These are phyloP conservation scores for Cataglyphis altisquamis DNA, from an alignment of 2,888 invertebrate genomes.

Conservation along the genomic window DNA sequence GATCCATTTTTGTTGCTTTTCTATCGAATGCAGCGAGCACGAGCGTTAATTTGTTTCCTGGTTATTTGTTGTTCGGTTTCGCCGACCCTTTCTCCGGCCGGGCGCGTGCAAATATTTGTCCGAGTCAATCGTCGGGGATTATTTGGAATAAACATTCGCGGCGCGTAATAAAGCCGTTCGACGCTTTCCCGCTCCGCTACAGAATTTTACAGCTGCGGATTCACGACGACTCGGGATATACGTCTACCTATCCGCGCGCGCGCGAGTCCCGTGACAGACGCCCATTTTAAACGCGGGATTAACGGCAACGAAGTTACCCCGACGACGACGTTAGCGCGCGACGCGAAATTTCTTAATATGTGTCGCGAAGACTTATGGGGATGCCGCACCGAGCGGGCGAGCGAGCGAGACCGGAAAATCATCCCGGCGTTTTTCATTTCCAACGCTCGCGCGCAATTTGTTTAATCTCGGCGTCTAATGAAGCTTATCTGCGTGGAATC, in stretches of 20 bases:
- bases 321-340: conserved; percentile 19
- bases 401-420: conserved; percentile 23
- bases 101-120: conserved; percentile 63
- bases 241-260: background rate
- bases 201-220: conserved; percentile 23
- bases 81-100: conserved; percentile 47
- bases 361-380: conserved; percentile 53
- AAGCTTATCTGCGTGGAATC: conserved; percentile 63
- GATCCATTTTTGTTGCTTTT: conserved; percentile 30
- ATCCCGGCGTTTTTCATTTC: conserved; percentile 68
- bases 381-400: background rate
- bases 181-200: background rate
- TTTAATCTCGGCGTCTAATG: conserved; percentile 69
- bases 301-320: conserved; percentile 39
- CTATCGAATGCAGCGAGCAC: background rate
- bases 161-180: conserved; percentile 32
- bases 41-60: conserved; percentile 58
- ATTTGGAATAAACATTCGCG: conserved; percentile 59
- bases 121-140: conserved; percentile 34
- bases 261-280: conserved; percentile 6
- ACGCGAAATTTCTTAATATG: conserved; percentile 45
- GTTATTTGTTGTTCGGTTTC: conserved; percentile 41
- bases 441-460: conserved; percentile 64
- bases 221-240: conserved; percentile 1
- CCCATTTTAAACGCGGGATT: conserved; percentile 43